Evolutionary conservation across 2,797 vertebrate species (phyloP).

Genomic region (Nannoperca obscura): DNA sequence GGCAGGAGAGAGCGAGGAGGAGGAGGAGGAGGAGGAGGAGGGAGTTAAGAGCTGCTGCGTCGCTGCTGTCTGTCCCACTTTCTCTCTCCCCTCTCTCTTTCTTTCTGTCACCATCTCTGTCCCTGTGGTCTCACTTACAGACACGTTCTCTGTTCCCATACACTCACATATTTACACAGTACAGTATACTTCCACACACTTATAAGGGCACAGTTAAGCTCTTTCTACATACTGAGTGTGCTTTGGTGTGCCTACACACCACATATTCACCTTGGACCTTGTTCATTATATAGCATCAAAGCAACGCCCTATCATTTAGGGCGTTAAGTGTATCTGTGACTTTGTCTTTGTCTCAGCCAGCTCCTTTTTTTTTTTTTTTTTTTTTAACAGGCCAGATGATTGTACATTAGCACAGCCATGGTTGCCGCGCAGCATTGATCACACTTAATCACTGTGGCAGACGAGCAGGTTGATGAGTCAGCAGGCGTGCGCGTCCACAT

Average conservation of each 20-base stretch:
- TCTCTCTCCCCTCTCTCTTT: constrained; percentile 39
- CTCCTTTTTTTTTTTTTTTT: neutral
- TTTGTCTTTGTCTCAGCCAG: constrained; percentile 44
- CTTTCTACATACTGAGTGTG: constrained; percentile 1
- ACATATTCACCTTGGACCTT: constrained; percentile 24
- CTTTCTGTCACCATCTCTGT: constrained; percentile 40
- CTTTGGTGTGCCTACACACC: constrained; percentile 19
- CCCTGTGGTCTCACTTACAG: constrained; percentile 30
- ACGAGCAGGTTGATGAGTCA: constrained; percentile 65
- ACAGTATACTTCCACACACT: constrained; percentile 5
- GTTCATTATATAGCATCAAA: constrained; percentile 19
- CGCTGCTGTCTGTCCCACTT: constrained; percentile 75
- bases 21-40: constrained; percentile 32
- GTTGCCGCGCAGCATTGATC: constrained; percentile 52
- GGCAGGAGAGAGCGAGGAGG: constrained; percentile 60
- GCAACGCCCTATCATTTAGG: constrained; percentile 34
- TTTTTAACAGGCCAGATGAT: constrained; percentile 20
- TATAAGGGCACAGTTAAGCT: constrained; percentile 9
- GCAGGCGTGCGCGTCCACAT: constrained; percentile 32
- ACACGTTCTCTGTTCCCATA: constrained; percentile 27
- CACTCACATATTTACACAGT: constrained; percentile 21
- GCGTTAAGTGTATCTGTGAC: constrained; percentile 40
- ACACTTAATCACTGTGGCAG: constrained; percentile 61
- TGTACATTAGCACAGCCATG: constrained; percentile 37
- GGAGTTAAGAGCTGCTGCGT: constrained; percentile 49